phyloP scores from a whole-genome alignment of 1,140 invertebrate genomes.

The Ptiloglossa arizonensis region DNA sequence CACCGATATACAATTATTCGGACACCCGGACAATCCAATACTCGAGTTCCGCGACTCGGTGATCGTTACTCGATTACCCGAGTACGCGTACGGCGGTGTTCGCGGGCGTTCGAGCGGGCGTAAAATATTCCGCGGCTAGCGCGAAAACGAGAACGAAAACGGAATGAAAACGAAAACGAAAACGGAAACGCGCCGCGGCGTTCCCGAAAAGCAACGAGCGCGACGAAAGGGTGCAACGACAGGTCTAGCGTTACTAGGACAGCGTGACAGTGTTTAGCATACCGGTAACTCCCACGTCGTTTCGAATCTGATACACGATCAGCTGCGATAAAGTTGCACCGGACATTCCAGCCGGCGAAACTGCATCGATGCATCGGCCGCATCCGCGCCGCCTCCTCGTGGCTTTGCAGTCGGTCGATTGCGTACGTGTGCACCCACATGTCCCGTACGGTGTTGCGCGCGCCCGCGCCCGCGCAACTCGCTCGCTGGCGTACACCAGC shows the following conservation, averaged over 20 bases:
- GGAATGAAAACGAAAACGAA: neutral
- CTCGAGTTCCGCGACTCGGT: too few relatives aligned
- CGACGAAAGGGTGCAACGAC: neutral
- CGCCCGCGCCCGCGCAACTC: neutral
- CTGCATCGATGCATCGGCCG: slow-evolving; percentile 31
- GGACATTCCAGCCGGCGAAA: slow-evolving; percentile 37
- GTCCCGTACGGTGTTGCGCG: slow-evolving; percentile 22
- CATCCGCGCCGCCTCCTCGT: slow-evolving; percentile 11
- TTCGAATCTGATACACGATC: slow-evolving; percentile 23
- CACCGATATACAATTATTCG: too few relatives aligned
- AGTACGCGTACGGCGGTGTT: too few relatives aligned
- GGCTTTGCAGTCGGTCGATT: slow-evolving; percentile 26
- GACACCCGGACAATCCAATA: too few relatives aligned
- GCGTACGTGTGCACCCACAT: slow-evolving; percentile 25
- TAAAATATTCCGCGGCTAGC: too few relatives aligned
- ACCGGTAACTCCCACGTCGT: slow-evolving; percentile 22
- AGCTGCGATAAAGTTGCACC: slow-evolving; percentile 55
- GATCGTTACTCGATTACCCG: too few relatives aligned
- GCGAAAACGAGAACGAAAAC: too few relatives aligned
- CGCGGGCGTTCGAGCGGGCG: too few relatives aligned
- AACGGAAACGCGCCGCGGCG: neutral
- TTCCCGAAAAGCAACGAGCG: neutral
- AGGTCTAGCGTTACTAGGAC: slow-evolving; percentile 3
- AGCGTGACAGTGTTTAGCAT: neutral
- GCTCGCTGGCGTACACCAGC: too few relatives aligned